Evolutionary conservation across 2,797 vertebrate genomes (phyloP).

Genomic region (Anableps anableps): DNA sequence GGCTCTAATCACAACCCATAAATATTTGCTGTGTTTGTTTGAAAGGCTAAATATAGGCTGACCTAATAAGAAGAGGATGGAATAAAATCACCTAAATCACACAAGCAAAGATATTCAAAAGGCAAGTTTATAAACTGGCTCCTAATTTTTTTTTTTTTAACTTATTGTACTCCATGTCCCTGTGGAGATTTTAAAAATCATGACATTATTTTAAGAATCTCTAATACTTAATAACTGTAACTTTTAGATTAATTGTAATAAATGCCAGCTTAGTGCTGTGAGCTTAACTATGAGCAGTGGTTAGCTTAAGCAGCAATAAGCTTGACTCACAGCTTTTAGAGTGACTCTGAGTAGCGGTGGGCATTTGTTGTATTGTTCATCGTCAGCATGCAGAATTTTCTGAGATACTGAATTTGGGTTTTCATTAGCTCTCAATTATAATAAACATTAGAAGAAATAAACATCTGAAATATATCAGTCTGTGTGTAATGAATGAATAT

Average conservation of each 20-base stretch:
- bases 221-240: background rate
- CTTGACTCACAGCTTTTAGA: background rate
- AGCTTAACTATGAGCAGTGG: background rate
- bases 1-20: conserved; percentile 31
- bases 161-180: background rate
- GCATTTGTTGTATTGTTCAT: too few species aligned
- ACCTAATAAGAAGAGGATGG: conserved; percentile 1
- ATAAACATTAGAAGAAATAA: too few species aligned
- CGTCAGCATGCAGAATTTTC: too few species aligned
- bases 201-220: background rate
- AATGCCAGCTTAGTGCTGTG: background rate
- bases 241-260: background rate
- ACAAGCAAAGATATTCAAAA: background rate
- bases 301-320: background rate
- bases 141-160: background rate
- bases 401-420: too few species aligned
- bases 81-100: background rate
- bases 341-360: background rate
- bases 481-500: too few species aligned
- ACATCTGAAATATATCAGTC: too few species aligned
- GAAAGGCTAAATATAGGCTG: conserved; percentile 45
- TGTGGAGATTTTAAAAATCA: background rate
- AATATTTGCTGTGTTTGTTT: conserved; percentile 26
- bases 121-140: background rate
- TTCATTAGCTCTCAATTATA: too few species aligned